Conservation (phyloP, 2,797 vertebrate species). For the Phoxinus dragarum region DNA sequence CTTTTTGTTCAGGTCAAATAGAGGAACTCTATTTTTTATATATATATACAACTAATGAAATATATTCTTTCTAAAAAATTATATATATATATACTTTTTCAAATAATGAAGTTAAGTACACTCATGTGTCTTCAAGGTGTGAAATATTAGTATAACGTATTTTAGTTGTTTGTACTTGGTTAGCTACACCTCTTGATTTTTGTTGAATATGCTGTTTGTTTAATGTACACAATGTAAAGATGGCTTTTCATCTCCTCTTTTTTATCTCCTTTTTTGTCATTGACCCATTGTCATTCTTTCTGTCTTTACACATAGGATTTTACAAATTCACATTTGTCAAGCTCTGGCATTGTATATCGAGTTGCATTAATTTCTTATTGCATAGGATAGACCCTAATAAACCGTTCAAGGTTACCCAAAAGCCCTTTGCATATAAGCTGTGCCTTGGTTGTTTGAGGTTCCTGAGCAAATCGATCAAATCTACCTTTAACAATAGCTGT, state of each 20-base stretch:
- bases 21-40: not conserved
- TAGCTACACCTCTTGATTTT: not conserved
- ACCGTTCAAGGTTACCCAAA: conserved; percentile 31
- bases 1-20: not conserved
- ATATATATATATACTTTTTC: not conserved
- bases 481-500: not conserved
- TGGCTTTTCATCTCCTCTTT: not conserved
- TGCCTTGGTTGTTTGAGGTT: conserved; percentile 3
- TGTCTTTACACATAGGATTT: not conserved
- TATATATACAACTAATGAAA: not conserved
- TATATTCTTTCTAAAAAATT: not conserved
- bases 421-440: conserved; percentile 13
- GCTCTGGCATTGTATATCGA: not conserved
- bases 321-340: not conserved
- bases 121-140: not conserved
- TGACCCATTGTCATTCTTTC: not conserved
- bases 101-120: not conserved
- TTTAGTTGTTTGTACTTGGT: not conserved
- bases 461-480: not conserved
- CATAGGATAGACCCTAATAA: not conserved
- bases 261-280: not conserved
- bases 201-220: not conserved
- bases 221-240: not conserved
- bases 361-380: conserved; percentile 8
- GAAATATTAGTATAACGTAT: not conserved